Evolutionary conservation across 2,888 invertebrate species (phyloP), one percentile per base, ranked within the genome.

Genomic region (Amblyjoppa proteus): DNA sequence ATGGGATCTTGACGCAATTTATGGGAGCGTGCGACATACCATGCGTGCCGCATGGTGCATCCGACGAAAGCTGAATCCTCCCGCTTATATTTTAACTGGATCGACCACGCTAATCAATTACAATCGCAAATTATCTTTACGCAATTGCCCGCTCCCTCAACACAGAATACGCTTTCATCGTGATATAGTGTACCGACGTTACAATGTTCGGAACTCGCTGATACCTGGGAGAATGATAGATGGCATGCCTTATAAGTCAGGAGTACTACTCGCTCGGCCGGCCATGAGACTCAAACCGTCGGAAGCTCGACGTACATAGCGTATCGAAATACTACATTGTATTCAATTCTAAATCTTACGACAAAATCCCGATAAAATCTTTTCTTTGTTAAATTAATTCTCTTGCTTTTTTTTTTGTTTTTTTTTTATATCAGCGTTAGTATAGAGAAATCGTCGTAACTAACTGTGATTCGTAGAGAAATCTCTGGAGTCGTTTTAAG

Each of bases 231-330:
- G 4, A 74, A 75, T n/a, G 28, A 58, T 64, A 20, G 56, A 49
- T 61, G 76, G 69, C 25, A 53, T 41, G 31, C 58, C 20, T 51
- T 58, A 58, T 58, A 28, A 56, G 9, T 25, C 25, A 56, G 0
- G 3, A 6, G 51, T 20, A 28, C 51, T 69, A 34, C 16, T 25
- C 75, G 83, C 83, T 74, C 58, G 64, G 45, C 71, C 13, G 77
- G 31, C 56, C 66, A 28, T 64, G 53, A 83, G 75, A 79, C 70
- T 53, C 20, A 64, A 64, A 53, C 61, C 51, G 64, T 69, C 34
- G 13, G 2, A 31, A 61, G 11, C 11, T 34, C 20, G 34, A 6
- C 64, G 11, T 13, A 20, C 45, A 61, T 61, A 41, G 38, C 51
- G n/a, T 34, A 45, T 13, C n/a, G 11, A 31, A 73, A 71, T 28